Evolutionary conservation across 2,113 vertebrate species (phyloP), one percentile per base, ranked within the genome.

Genomic region (Lepidothrix coronata): DNA sequence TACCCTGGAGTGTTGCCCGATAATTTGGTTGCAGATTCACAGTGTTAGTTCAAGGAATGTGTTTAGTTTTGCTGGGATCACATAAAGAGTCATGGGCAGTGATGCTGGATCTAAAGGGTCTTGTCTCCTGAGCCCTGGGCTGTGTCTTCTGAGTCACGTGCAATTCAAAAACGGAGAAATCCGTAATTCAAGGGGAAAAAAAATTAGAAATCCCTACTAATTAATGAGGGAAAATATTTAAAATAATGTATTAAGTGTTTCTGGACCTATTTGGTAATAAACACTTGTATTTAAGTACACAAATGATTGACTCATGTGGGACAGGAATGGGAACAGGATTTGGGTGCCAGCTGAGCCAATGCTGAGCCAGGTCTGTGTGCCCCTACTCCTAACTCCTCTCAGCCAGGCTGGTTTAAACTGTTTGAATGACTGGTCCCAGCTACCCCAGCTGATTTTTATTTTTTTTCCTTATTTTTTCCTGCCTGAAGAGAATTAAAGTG

Each of bases 401-500:
- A 67, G n/a, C 54, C 88, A 48, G 54, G 71, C 44, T 88, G 79
- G 19, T 88, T 91, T 90, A 58, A 90, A 77, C 57, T 93, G 72
- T 84, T 87, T 83, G 80, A 67, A 79, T 95, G 80, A 39, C 43
- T 1, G 4, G 51, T 91, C 51, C 62, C 72, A 70, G 43, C 63
- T 67, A 92, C 37, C 72, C 88, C 76, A 57, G 59, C 16, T 67
- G 85, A 72, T 37, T 51, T 52, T 74, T 39, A 39, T 39, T 39
- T 67, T 30, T 52, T 11, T 27, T 33, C 22, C 17, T 54, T 63
- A 3, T 48, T 71, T 62, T 78, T 24, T 19, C 37, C 62, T 48
- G 16, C 93, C 84, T 65, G 61, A 72, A 79, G 93, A 92, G 77
- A 91, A 75, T 68, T 61, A 33, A 86, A 93, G 73, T 16, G 44